phyloP scores from a whole-genome alignment of 2,113 vertebrate genomes.

The Tachycineta bicolor region DNA sequence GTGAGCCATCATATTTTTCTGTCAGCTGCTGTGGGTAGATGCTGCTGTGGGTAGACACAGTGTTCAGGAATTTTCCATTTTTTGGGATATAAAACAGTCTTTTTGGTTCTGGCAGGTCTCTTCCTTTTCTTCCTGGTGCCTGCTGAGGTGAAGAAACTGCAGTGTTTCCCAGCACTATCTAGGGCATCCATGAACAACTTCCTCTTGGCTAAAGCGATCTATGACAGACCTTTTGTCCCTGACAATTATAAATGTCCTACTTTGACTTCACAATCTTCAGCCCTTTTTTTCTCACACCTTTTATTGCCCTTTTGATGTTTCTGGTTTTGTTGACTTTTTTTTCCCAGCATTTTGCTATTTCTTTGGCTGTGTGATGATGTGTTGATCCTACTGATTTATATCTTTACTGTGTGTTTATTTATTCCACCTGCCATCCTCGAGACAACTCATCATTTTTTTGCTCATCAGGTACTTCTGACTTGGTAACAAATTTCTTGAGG shows the following conservation, averaged over 20 bases:
- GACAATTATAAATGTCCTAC: not conserved
- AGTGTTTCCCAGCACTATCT: slow-evolving; percentile 20
- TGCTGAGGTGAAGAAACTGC: not conserved
- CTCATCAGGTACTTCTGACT: not conserved
- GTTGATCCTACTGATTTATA: not conserved
- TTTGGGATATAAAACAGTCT: not conserved
- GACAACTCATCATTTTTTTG: not conserved
- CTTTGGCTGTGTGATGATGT: not conserved
- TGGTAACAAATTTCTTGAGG: not conserved
- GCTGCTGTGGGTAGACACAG: not conserved
- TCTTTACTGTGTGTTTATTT: not conserved
- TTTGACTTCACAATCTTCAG: not conserved
- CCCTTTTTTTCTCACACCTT: not conserved
- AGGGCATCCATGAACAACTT: not conserved
- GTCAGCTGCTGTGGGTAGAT: not conserved
- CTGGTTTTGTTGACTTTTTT: not conserved
- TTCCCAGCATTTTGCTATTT: not conserved
- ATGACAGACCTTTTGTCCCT: slow-evolving; percentile 52
- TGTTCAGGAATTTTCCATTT: not conserved
- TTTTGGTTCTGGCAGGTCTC: not conserved
- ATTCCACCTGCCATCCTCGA: not conserved
- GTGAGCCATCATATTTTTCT: not conserved
- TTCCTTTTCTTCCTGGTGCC: not conserved
- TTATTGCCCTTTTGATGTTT: not conserved
- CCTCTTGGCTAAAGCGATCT: not conserved